Conservation (phyloP, 2,888 invertebrate genomes). For the Chaetogeoica ovagalla region DNA sequence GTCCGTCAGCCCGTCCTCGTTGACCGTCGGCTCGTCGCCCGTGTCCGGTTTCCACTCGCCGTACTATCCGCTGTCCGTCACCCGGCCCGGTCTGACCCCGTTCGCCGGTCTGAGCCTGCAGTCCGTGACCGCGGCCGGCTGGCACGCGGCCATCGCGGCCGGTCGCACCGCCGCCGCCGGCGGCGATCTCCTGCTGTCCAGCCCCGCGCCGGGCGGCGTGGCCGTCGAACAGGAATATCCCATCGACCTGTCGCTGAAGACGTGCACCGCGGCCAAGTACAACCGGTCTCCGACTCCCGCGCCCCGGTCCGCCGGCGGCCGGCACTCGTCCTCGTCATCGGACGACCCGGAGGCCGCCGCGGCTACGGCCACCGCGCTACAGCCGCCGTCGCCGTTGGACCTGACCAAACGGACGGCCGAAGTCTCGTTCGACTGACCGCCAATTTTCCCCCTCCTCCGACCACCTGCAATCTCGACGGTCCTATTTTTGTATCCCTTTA, state of each 20-base stretch:
- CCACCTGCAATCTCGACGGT: background rate
- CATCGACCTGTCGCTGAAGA: slow-evolving; percentile 61
- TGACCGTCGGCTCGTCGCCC: slow-evolving; percentile 26
- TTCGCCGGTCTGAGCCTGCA: slow-evolving; percentile 57
- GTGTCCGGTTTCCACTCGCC: slow-evolving; percentile 47
- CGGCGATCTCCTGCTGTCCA: slow-evolving; percentile 60
- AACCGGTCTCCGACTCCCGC: slow-evolving; percentile 30
- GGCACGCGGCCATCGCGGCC: slow-evolving; percentile 56
- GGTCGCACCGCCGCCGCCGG: slow-evolving; percentile 58
- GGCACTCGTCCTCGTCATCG: background rate
- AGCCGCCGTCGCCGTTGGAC: slow-evolving; percentile 47
- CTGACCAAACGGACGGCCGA: slow-evolving; percentile 47
- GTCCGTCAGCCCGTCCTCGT: slow-evolving; percentile 33
- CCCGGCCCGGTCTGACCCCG: slow-evolving; percentile 55
- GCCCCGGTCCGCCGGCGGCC: slow-evolving; percentile 17
- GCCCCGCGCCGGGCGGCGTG: slow-evolving; percentile 60
- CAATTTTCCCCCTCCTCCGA: background rate
- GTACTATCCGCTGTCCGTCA: slow-evolving; percentile 54
- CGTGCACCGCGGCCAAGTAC: slow-evolving; percentile 32
- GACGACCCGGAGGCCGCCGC: slow-evolving; percentile 24
- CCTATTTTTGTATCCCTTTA: no score
- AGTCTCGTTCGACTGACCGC: slow-evolving; percentile 25
- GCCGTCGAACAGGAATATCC: slow-evolving; percentile 62
- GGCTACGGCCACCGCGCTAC: slow-evolving; percentile 21
- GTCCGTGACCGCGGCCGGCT: slow-evolving; percentile 57